A percentile compares a stretch with the other conserved stretches of the same genome.
phyloP scores from a whole-genome alignment of 2,888 invertebrate species.

The Heliconius ethilla region DNA sequence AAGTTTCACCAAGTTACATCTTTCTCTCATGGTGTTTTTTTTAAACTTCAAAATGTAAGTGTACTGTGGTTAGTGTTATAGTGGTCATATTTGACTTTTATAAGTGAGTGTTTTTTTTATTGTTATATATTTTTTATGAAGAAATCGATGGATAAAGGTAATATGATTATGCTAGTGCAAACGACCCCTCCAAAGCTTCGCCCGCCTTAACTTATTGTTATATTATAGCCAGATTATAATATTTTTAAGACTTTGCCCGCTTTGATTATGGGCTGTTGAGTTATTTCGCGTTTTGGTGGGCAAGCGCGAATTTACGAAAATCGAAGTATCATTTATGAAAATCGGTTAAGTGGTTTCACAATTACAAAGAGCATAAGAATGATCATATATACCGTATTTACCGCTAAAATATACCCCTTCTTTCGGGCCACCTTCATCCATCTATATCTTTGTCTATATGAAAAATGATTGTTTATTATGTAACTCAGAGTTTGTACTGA shows the following conservation, averaged over 20 bases:
- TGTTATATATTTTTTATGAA: neutral
- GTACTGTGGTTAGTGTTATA: conserved; percentile 6
- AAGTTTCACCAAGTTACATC: too few species aligned
- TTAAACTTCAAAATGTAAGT: neutral
- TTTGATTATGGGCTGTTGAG: too few species aligned
- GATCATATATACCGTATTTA: too few species aligned
- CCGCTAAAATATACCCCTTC: too few species aligned
- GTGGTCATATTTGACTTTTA: neutral
- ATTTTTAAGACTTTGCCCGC: too few species aligned
- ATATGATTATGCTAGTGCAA: neutral
- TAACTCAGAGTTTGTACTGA: neutral
- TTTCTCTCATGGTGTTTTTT: neutral
- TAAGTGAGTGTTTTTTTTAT: conserved; percentile 14
- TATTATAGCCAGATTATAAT: neutral
- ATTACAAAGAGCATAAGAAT: too few species aligned
- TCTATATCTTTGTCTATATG: neutral
- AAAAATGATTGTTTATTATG: conserved; percentile 1
- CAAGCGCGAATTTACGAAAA: too few species aligned
- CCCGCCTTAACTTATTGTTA: neutral
- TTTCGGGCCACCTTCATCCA: too few species aligned
- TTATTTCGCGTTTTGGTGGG: too few species aligned
- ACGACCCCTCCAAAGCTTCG: neutral
- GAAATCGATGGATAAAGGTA: neutral
- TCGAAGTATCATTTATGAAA: too few species aligned
- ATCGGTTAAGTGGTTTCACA: too few species aligned